These are phyloP conservation scores for Erpobdella octoculata DNA, from an alignment of 2,888 invertebrate species.

Conservation along the genomic window DNA sequence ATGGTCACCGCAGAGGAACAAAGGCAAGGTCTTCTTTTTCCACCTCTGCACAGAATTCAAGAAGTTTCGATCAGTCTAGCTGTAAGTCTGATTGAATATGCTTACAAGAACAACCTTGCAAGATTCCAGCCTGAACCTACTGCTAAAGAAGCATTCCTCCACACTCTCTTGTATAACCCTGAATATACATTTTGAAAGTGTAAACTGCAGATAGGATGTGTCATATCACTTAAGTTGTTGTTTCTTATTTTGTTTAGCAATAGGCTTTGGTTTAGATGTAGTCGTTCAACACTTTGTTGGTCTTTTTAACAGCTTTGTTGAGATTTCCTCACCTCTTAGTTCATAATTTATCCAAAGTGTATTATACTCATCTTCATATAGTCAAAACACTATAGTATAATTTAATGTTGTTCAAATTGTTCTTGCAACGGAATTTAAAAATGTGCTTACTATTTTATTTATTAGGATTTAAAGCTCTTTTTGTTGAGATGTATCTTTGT, in stretches of 20 bases:
- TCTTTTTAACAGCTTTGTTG: background rate
- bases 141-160: constrained; percentile 54
- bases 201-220: background rate
- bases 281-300: background rate
- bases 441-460: no score
- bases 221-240: background rate
- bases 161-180: constrained; percentile 41
- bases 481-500: no score
- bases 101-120: constrained; percentile 59
- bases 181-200: constrained; percentile 44
- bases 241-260: background rate
- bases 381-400: no score
- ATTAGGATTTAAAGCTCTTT: no score
- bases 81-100: constrained; percentile 68
- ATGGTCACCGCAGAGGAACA: constrained; percentile 73
- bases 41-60: constrained; percentile 73
- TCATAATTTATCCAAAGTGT: background rate
- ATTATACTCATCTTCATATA: no score
- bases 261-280: background rate
- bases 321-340: background rate
- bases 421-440: no score
- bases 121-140: constrained; percentile 55
- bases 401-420: no score
- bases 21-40: constrained; percentile 77
- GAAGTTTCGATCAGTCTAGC: constrained; percentile 81